Evolutionary conservation across 2,113 vertebrate genomes (phyloP).

Genomic region (Perca fluviatilis): DNA sequence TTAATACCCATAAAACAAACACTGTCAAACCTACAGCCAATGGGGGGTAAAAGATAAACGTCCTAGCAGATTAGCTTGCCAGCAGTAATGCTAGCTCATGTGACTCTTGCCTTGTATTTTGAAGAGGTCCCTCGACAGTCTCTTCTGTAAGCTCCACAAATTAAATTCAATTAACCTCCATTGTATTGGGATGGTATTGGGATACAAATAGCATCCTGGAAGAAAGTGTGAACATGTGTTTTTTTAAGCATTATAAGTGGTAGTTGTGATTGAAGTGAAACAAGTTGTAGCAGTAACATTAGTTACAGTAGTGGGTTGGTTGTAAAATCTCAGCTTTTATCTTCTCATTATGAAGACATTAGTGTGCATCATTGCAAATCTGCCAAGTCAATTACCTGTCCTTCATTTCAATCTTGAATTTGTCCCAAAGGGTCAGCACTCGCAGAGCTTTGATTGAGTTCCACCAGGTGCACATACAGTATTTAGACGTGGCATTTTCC

Average conservation of each 20-base stretch:
- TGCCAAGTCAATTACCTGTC: constrained; percentile 38
- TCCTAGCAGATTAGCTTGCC: not conserved
- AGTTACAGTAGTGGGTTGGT: not conserved
- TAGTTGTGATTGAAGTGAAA: not conserved
- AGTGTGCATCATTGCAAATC: constrained; percentile 34
- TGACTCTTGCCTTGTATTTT: too few relatives aligned
- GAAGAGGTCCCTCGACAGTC: too few relatives aligned
- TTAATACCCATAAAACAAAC: not conserved
- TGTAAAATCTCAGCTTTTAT: constrained; percentile 22
- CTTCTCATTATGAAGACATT: constrained; percentile 9
- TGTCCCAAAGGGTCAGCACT: constrained; percentile 46
- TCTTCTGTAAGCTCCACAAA: not conserved
- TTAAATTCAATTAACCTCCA: not conserved
- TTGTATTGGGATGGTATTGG: not conserved
- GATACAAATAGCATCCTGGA: too few relatives aligned
- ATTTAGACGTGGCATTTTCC: constrained; percentile 56
- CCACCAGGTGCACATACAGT: constrained; percentile 71
- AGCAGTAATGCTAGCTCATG: not conserved
- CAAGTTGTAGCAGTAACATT: not conserved
- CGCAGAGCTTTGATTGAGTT: constrained; percentile 53
- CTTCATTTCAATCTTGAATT: constrained; percentile 23
- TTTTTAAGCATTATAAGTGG: not conserved
- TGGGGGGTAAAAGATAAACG: not conserved
- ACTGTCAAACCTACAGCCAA: not conserved
- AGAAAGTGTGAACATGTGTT: not conserved